Base-by-base conservation (phyloP, 2,113 vertebrate genomes). In the Smithornis capensis region DNA sequence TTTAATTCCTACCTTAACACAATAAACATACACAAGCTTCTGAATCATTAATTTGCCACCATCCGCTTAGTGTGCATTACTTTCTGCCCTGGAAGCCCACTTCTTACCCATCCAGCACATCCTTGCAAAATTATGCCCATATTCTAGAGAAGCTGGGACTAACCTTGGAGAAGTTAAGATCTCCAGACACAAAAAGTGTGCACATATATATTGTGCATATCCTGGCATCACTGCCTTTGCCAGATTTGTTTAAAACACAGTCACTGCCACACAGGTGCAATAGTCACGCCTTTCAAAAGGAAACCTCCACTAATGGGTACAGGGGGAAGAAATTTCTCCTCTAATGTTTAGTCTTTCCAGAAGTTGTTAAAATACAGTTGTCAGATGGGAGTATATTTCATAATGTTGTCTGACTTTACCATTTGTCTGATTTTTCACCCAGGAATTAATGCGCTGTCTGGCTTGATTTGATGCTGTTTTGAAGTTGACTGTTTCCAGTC, bases 341-440 rank as follows among this genome's bases (percentile, higher is more conserved):
- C 17, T 70, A 31, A 42, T 29, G 13, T 45, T 86, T 31, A 52
- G 18, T 67, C 38, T 55, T 83, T 77, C 37, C 55, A 86, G 50
- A 90, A 45, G 19, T 55, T 53, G 19, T 67, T 80, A 52, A 81
- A 73, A 65, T n/a, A 52, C 8, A 50, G 12, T 35, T 35, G 14
- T 9, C 4, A 84, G 24, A 68, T 24, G 13, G n/a, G 90, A 86
- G 16, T 37, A 11, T 65, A 62, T 70, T 33, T n/a, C 74, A 83
- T 90, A 49, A 29, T 80, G 33, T 78, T 82, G 22, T 27, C 55
- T 85, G 62, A 49, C 28, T 96, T 95, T 95, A 99, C 99, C 98
- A 8, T 98, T 97, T 35, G 99, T 99, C 96, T 99, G 98, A 82
- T 98, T 96, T 96, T 98, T 97, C 31, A 99, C 98, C 99, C 99